Percentiles rank a stretch among this genome's conserved stretches.
Evolutionary conservation across 1,140 invertebrate genomes (phyloP).

Genomic region (Catajapyx aquilonaris): DNA sequence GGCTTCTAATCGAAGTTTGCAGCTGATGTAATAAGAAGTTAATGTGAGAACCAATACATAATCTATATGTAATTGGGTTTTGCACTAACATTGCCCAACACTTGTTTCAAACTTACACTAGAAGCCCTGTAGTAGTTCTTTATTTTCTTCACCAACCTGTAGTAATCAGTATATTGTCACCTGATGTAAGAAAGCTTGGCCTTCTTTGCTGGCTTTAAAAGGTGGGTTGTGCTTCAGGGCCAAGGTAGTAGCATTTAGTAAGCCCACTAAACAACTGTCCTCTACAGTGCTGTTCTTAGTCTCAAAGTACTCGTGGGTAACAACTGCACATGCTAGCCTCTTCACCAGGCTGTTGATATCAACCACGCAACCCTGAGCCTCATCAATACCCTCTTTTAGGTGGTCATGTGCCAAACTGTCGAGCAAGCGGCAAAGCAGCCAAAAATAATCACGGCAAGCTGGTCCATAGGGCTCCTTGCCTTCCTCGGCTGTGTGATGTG

Average conservation of each 20-base stretch:
- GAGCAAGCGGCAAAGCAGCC: constrained; percentile 67
- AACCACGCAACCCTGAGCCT: constrained; percentile 29
- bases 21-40: no score
- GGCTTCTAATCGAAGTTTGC: no score
- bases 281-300: constrained; percentile 54
- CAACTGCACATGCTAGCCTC: constrained; percentile 47
- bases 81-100: no score
- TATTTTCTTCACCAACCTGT: no score
- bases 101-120: no score
- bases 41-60: no score
- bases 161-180: no score
- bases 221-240: constrained; percentile 68
- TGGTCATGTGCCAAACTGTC: constrained; percentile 62
- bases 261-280: constrained; percentile 73
- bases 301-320: constrained; percentile 59
- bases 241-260: constrained; percentile 67
- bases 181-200: constrained; percentile 29
- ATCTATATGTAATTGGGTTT: no score
- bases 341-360: constrained; percentile 55
- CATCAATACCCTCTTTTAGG: constrained; percentile 35
- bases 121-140: no score
- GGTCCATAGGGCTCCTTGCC: constrained; percentile 82
- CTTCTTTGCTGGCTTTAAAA: constrained; percentile 60
- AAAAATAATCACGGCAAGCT: constrained; percentile 83
- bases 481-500: constrained; percentile 41